Evolutionary conservation across 2,888 invertebrate genomes (phyloP).

Genomic region (Pelosia muscerda): DNA sequence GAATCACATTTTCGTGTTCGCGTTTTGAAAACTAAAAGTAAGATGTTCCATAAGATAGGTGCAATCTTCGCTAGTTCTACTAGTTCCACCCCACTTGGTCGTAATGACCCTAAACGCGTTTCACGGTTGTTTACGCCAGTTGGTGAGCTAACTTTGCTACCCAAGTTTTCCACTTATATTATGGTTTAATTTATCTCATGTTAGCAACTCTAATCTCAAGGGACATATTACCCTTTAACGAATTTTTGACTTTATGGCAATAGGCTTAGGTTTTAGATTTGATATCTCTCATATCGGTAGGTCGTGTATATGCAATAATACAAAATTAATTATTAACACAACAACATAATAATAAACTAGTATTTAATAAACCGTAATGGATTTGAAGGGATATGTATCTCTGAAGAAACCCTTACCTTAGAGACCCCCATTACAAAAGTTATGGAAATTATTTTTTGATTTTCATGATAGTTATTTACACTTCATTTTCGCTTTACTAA

Average conservation of each 20-base stretch:
- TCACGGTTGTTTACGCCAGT: slow-evolving; percentile 57
- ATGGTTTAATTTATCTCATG: slow-evolving; percentile 47
- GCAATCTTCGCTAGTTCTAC: slow-evolving; percentile 46
- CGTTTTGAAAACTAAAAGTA: slow-evolving; percentile 17
- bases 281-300: not conserved
- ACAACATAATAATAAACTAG: slow-evolving; percentile 38
- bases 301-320: slow-evolving; percentile 30
- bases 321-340: slow-evolving; percentile 26
- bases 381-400: slow-evolving; percentile 16
- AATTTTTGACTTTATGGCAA: slow-evolving; percentile 13
- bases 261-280: slow-evolving; percentile 1
- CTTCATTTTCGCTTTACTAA: too few relatives aligned
- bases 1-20: slow-evolving; percentile 7
- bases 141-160: slow-evolving; percentile 48
- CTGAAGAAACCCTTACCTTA: too few relatives aligned
- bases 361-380: slow-evolving; percentile 33
- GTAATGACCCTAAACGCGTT: slow-evolving; percentile 55
- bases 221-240: slow-evolving; percentile 7
- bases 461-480: too few relatives aligned
- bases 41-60: slow-evolving; percentile 40
- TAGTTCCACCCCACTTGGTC: slow-evolving; percentile 45
- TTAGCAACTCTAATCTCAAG: slow-evolving; percentile 20
- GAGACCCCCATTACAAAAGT: too few relatives aligned
- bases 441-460: too few relatives aligned
- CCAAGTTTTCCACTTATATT: slow-evolving; percentile 52